Evolutionary conservation across 2,797 vertebrate species (phyloP), one percentile per base, ranked within the genome.

Genomic region (Eidolon dupreanum): DNA sequence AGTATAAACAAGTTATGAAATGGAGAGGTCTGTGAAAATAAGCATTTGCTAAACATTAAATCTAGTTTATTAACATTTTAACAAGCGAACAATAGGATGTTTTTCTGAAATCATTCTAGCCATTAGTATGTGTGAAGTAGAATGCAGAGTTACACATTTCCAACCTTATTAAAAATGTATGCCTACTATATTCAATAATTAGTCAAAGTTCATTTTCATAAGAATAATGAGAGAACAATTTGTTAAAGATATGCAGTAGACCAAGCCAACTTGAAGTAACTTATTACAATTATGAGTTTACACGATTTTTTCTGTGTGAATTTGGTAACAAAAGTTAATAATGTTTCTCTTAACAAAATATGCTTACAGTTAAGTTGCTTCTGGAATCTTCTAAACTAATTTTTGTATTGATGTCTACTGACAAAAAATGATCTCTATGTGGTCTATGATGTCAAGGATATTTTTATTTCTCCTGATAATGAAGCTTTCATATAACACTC

Each of bases 1-100:
- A 81, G 19, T 82, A 61, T 78, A 82, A 83, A 96, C 92, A 87
- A 28, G 15, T 73, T 43, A 93, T 12, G 57, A 75, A 89, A 90
- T 71, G 3, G 31, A 84, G 33, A 74, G 57, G 19, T 63, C 13
- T 89, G 24, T n/a, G 36, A 93, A 90, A 93, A 57, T 85, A 59
- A 77, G 19, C 24, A 77, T 59, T 82, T 65, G 33, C 24, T 86
- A 90, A 90, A 61, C 19, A 49, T 82, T 89, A 84, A 84, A 65
- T 2, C 70, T 57, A 49, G 15, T 68, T 93, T 68, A 93, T 24
- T 55, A 68, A 31, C 6, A 26, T 88, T 26, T 65, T 90, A 86
- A 85, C 11, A 77, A 94, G 12, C 16, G 12, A 89, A 74, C 20
- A 86, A 8, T 55, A 61, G 26, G 6, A 31, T 46, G 13, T 66